These are phyloP conservation scores for Centropyge bicolor DNA, from an alignment of 2,797 vertebrate genomes.

Conservation along the genomic window DNA sequence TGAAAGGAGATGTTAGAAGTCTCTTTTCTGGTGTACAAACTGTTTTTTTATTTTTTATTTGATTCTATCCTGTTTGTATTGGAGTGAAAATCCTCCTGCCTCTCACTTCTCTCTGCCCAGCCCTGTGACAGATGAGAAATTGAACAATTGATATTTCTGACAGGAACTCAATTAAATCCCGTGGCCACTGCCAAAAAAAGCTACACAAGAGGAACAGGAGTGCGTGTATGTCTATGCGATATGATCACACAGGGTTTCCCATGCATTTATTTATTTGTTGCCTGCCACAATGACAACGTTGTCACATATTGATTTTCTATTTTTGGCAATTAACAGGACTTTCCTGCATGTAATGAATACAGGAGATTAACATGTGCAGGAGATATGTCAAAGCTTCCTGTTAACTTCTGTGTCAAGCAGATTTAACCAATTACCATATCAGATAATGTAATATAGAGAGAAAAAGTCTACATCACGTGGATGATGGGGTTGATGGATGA, in stretches of 20 bases:
- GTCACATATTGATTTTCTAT: too few species aligned
- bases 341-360: too few species aligned
- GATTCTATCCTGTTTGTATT: constrained; percentile 6
- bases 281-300: too few species aligned
- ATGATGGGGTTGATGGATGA: too few species aligned
- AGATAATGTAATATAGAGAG: too few species aligned
- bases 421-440: too few species aligned
- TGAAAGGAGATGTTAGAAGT: neutral
- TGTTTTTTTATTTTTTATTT: neutral
- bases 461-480: too few species aligned
- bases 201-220: constrained; percentile 13
- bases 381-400: too few species aligned
- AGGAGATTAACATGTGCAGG: too few species aligned
- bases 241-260: neutral
- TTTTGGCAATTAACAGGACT: too few species aligned
- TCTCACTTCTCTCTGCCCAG: constrained; percentile 33
- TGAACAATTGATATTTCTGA: constrained; percentile 75
- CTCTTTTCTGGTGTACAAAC: neutral
- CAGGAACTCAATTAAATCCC: constrained; percentile 76
- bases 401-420: too few species aligned
- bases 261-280: constrained; percentile 1
- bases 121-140: constrained; percentile 71
- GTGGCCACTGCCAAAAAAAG: constrained; percentile 45
- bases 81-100: constrained; percentile 34
- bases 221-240: constrained; percentile 2